phyloP scores from a whole-genome alignment of 2,888 invertebrate species.

The Diplolepis rosae region DNA sequence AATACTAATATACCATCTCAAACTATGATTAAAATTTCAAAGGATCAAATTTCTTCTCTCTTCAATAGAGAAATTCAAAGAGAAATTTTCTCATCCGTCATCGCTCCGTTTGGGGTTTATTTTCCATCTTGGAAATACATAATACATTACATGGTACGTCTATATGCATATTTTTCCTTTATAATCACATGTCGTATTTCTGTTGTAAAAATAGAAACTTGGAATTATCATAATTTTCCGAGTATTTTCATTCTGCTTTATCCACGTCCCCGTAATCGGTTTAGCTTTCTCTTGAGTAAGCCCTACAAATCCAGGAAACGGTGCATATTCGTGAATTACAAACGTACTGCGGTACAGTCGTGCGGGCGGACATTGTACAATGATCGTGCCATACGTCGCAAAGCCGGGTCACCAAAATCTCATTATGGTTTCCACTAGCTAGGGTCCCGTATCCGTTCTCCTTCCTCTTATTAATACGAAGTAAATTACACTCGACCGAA shows the following conservation, averaged over 20 bases:
- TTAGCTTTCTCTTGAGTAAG: slow-evolving; percentile 44
- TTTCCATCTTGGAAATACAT: neutral
- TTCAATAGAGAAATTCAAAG: too few relatives aligned
- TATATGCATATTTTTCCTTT: neutral
- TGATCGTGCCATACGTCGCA: slow-evolving; percentile 17
- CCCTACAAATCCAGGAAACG: slow-evolving; percentile 46
- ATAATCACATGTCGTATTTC: neutral
- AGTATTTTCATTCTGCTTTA: slow-evolving; percentile 49
- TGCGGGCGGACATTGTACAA: slow-evolving; percentile 19
- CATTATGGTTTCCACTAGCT: slow-evolving; percentile 9
- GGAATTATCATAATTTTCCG: slow-evolving; percentile 43
- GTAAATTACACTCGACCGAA: neutral
- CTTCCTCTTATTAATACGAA: neutral
- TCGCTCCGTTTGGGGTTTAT: slow-evolving; percentile 13
- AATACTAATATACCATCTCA: too few relatives aligned
- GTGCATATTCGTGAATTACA: slow-evolving; percentile 44
- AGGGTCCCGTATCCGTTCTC: neutral
- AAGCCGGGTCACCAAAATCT: slow-evolving; percentile 26
- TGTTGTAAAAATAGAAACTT: neutral
- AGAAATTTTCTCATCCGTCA: neutral
- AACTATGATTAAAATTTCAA: too few relatives aligned
- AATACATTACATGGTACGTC: neutral
- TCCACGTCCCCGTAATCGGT: slow-evolving; percentile 44
- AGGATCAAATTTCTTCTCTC: neutral
- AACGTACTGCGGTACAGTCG: slow-evolving; percentile 5